Evolutionary conservation across 2,797 vertebrate species (phyloP).

Genomic region (Muraenolepis orangiensis): DNA sequence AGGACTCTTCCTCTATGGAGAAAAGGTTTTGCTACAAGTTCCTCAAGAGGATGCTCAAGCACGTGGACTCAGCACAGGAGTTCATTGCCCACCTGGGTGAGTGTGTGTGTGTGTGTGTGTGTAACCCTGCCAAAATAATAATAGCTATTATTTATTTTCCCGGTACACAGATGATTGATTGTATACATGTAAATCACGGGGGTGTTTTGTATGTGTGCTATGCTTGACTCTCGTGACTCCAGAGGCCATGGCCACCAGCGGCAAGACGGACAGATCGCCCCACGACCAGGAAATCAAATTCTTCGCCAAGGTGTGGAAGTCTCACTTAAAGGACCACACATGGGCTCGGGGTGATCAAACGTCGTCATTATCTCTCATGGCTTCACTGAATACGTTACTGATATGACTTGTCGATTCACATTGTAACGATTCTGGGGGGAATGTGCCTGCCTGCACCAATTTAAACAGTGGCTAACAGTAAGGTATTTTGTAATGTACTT

Average conservation of each 20-base stretch:
- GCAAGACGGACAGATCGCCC: conserved; percentile 94
- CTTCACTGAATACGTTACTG: background rate
- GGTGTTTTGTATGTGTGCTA: conserved; percentile 26
- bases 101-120: conserved; percentile 37
- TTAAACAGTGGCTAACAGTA: background rate
- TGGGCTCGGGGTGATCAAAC: background rate
- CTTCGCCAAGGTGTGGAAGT: conserved; percentile 89
- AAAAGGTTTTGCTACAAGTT: conserved; percentile 94
- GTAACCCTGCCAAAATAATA: too few species aligned
- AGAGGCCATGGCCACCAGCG: conserved; percentile 97
- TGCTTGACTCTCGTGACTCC: conserved; percentile 41
- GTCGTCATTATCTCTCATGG: background rate
- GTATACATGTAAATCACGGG: background rate
- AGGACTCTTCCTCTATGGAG: conserved; percentile 95
- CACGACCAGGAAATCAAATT: conserved; percentile 99
- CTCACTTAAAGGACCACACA: background rate
- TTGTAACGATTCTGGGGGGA: background rate
- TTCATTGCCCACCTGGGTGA: conserved; percentile 98
- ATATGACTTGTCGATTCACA: background rate
- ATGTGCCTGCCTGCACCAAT: background rate
- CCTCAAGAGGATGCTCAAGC: conserved; percentile 90
- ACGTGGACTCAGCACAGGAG: conserved; percentile 95
- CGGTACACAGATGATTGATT: background rate
- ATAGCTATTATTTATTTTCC: background rate
- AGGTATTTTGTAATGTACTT: background rate